These are phyloP conservation scores for Poecilia latipinna DNA, from an alignment of 2,113 vertebrate species.

Conservation along the genomic window DNA sequence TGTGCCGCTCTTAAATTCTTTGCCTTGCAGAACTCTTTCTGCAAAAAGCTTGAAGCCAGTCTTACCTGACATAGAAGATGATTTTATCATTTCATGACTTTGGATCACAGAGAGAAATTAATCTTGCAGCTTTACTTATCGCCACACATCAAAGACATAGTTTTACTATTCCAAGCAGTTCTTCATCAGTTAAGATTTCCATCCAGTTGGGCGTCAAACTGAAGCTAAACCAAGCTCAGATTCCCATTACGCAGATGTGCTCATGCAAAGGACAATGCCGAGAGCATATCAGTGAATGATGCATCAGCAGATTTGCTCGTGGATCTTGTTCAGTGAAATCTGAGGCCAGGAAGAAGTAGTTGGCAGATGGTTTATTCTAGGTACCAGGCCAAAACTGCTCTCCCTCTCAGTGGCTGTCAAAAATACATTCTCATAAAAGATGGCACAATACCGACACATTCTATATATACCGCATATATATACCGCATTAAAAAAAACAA, in stretches of 20 bases:
- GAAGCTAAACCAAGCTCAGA: slow-evolving; percentile 2
- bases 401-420: slow-evolving; percentile 15
- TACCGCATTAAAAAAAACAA: too few species aligned
- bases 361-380: slow-evolving; percentile 6
- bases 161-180: background rate
- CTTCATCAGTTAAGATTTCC: background rate
- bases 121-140: too few species aligned
- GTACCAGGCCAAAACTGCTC: slow-evolving; percentile 13
- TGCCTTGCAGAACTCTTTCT: background rate
- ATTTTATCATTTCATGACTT: background rate
- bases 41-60: too few species aligned
- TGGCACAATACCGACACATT: background rate
- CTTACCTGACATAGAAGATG: background rate
- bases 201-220: background rate
- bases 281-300: slow-evolving; percentile 40
- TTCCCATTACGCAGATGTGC: slow-evolving; percentile 17
- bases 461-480: too few species aligned
- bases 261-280: slow-evolving; percentile 51
- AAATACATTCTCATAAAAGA: background rate
- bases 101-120: background rate
- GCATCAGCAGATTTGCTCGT: slow-evolving; percentile 32
- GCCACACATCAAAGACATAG: background rate
- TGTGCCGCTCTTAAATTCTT: background rate
- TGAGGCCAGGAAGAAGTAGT: slow-evolving; percentile 32
- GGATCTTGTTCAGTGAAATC: slow-evolving; percentile 51